Evolutionary conservation across 2,797 vertebrate genomes (phyloP), one percentile per base, ranked within the genome.

Genomic region (Falco berigora): DNA sequence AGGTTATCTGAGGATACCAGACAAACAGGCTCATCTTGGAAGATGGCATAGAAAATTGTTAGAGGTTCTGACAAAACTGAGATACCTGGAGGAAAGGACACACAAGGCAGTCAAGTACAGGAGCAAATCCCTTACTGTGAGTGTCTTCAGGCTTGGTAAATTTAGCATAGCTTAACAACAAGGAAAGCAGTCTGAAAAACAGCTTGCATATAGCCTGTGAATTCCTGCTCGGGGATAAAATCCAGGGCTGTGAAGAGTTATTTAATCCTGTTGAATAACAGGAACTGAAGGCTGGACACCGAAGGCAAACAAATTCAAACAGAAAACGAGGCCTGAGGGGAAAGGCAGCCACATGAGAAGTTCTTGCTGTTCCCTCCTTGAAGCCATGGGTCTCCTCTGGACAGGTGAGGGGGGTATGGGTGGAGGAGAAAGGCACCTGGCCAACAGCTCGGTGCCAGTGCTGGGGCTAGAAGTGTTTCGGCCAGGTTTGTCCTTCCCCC

Each of bases 101-200:
- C 10, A 34, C 3, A 22, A 59, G 32, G 9, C 28, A 62, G 28
- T 14, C 1, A 4, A 81, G 30, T 30, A 19, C 25, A 82, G 50
- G 32, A 78, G 30, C 13, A 82, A 69, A 79, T 69, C 4, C 38
- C 14, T 91, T 46, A 53, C 9, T 32, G 3, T 0, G 4, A 61
- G 8, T 47, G 27, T 25, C 59, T 82, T 87, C 44, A 50, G 62
- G 9, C 28, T 86, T 3, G 2, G 32, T 17, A 84, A 24, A 76
- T 79, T 75, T 55, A 76, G 44, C 17, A 6, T 24, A 76, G 47
- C 27, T 83, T 88, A 82, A 87, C 53, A 78, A 24, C 61, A 80
- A 76, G 56, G 69, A 88, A 90, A 96, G 46, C n/a, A 92, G 47
- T 77, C 61, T 90, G 69, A 72, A 84, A 96, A 96, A 75, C 17